Evolutionary conservation across 1,140 invertebrate genomes (phyloP).

Genomic region (Drosophila bocki): DNA sequence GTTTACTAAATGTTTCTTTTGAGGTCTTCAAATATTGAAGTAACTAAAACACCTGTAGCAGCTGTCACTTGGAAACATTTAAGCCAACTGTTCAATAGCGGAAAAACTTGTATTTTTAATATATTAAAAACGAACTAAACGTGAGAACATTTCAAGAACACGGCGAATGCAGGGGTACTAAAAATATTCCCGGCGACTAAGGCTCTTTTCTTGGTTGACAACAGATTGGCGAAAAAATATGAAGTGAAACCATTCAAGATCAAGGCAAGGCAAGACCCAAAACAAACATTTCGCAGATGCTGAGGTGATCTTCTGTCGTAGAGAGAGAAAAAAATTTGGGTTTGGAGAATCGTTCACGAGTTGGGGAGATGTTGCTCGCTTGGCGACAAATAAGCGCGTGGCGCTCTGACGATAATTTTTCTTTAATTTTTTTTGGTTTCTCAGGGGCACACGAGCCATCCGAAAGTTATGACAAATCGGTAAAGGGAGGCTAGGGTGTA

Average conservation of each 20-base stretch:
- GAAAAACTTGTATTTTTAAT: constrained; percentile 6
- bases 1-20: constrained; percentile 3
- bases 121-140: constrained; percentile 4
- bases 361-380: constrained; percentile 25
- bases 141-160: constrained; percentile 38
- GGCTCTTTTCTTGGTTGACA: constrained; percentile 62
- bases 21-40: constrained; percentile 10
- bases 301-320: constrained; percentile 43
- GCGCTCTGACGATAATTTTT: constrained; percentile 23
- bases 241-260: constrained; percentile 68
- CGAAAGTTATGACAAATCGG: constrained; percentile 42
- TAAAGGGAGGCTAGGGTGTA: constrained; percentile 1
- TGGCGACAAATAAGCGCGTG: constrained; percentile 59
- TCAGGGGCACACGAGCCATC: constrained; percentile 21
- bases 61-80: constrained; percentile 2
- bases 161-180: constrained; percentile 57
- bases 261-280: constrained; percentile 74
- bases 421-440: constrained; percentile 9
- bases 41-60: constrained; percentile 33
- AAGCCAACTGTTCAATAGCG: constrained; percentile 6
- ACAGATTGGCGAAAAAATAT: constrained; percentile 59
- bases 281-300: constrained; percentile 50
- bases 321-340: constrained; percentile 30
- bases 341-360: constrained; percentile 32
- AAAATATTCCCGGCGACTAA: constrained; percentile 63